phyloP scores from a whole-genome alignment of 2,888 invertebrate species.

The Dolichomitus sp. region DNA sequence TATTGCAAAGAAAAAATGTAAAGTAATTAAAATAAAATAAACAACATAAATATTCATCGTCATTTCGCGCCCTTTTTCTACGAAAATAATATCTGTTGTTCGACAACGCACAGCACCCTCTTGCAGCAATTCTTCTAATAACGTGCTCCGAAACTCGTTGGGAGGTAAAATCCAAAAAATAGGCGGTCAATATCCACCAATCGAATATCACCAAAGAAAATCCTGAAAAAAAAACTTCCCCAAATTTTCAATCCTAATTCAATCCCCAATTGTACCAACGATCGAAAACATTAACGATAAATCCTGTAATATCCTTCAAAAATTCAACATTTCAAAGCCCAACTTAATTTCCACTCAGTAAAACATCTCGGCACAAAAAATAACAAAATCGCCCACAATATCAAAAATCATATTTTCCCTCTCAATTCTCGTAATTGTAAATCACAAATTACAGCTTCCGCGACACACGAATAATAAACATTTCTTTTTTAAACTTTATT shows the following conservation, averaged over 20 bases:
- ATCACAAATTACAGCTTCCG: neutral
- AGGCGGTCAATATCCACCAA: neutral
- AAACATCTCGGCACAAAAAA: too few relatives aligned
- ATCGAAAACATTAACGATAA: neutral
- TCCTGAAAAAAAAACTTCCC: neutral
- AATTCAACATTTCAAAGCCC: too few relatives aligned
- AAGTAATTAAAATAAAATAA: too few relatives aligned
- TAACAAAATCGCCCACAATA: too few relatives aligned
- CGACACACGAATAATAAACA: neutral
- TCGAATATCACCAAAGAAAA: neutral
- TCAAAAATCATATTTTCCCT: neutral
- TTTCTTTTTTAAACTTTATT: neutral
- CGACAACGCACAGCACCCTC: neutral
- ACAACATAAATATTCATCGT: neutral
- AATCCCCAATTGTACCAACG: neutral
- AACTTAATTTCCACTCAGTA: too few relatives aligned
- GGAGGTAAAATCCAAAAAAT: neutral
- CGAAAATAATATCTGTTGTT: too few relatives aligned
- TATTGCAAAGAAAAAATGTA: too few relatives aligned
- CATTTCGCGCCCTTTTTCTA: neutral
- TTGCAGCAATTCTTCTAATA: neutral
- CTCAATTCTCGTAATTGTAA: neutral
- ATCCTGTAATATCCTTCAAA: too few relatives aligned
- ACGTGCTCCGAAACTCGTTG: neutral
- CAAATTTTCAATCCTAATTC: neutral